A percentile compares a stretch with the other conserved stretches of the same genome.
Evolutionary conservation across 2,888 invertebrate genomes (phyloP).

Genomic region (Deilephila elpenor): DNA sequence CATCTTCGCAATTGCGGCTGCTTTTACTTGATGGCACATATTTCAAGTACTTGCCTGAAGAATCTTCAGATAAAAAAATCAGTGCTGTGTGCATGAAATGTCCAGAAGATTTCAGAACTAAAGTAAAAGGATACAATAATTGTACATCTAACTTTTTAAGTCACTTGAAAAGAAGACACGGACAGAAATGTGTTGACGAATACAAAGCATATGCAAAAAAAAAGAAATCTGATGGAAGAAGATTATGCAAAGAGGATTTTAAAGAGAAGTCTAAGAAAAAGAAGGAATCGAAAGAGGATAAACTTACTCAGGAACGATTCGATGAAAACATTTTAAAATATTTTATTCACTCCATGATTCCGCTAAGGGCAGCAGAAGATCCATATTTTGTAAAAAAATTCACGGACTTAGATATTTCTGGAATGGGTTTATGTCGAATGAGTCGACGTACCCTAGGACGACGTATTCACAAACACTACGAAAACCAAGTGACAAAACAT

Average conservation of each 20-base stretch:
- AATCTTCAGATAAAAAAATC: constrained; percentile 34
- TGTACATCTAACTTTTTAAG: constrained; percentile 36
- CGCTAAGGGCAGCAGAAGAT: constrained; percentile 34
- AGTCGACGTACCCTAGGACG: constrained; percentile 35
- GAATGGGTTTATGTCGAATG: constrained; percentile 31
- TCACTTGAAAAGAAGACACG: constrained; percentile 36
- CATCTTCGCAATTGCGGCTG: background rate
- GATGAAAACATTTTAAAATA: constrained; percentile 35
- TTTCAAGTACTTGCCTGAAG: constrained; percentile 34
- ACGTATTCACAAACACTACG: constrained; percentile 29
- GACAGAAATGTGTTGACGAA: constrained; percentile 33
- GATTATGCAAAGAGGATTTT: constrained; percentile 2
- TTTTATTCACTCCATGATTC: constrained; percentile 39
- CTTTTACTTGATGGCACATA: constrained; percentile 34
- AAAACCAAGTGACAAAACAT: constrained; percentile 14
- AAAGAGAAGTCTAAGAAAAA: constrained; percentile 14
- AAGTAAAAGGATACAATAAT: constrained; percentile 37
- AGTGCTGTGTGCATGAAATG: constrained; percentile 33
- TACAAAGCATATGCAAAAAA: constrained; percentile 34
- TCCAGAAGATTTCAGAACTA: constrained; percentile 28
- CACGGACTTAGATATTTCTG: constrained; percentile 37
- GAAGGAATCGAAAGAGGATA: constrained; percentile 27
- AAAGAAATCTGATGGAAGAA: constrained; percentile 28
- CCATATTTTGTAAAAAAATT: constrained; percentile 37
- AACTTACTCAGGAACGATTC: constrained; percentile 31